Evolutionary conservation across 2,888 invertebrate species (phyloP).

Genomic region (Endomychus coccineus): DNA sequence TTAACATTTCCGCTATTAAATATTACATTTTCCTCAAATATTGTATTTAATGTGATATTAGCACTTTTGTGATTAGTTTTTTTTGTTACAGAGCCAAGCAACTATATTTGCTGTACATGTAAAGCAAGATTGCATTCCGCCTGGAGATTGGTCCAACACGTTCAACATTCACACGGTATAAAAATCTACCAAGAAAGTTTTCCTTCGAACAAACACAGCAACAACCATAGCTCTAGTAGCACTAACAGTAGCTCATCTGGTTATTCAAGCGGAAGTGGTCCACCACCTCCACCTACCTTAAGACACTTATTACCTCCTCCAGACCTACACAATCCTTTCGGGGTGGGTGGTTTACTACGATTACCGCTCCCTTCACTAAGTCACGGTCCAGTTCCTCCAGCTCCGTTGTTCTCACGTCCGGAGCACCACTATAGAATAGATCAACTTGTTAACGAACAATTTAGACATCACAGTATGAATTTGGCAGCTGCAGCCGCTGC

Average conservation of each 20-base stretch:
- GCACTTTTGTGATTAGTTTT: constrained; percentile 4
- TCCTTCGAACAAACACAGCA: constrained; percentile 43
- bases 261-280: constrained; percentile 48
- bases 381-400: constrained; percentile 63
- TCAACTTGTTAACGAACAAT: constrained; percentile 74
- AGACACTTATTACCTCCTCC: constrained; percentile 64
- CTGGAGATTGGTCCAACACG: constrained; percentile 92
- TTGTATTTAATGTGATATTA: no score
- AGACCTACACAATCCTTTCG: constrained; percentile 69
- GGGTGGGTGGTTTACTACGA: constrained; percentile 62
- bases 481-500: constrained; percentile 67
- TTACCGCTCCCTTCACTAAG: constrained; percentile 67
- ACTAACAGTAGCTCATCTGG: constrained; percentile 44
- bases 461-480: constrained; percentile 71
- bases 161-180: constrained; percentile 88
- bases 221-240: constrained; percentile 51
- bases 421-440: constrained; percentile 78
- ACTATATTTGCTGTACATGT: constrained; percentile 91
- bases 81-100: constrained; percentile 79
- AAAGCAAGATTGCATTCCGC: constrained; percentile 88
- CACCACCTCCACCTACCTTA: constrained; percentile 55
- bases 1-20: no score
- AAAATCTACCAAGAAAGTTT: constrained; percentile 78
- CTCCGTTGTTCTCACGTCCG: constrained; percentile 69
- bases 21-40: no score